Evolutionary conservation across 2,113 vertebrate species (phyloP).

Genomic region (Petrocephalus zakoni): DNA sequence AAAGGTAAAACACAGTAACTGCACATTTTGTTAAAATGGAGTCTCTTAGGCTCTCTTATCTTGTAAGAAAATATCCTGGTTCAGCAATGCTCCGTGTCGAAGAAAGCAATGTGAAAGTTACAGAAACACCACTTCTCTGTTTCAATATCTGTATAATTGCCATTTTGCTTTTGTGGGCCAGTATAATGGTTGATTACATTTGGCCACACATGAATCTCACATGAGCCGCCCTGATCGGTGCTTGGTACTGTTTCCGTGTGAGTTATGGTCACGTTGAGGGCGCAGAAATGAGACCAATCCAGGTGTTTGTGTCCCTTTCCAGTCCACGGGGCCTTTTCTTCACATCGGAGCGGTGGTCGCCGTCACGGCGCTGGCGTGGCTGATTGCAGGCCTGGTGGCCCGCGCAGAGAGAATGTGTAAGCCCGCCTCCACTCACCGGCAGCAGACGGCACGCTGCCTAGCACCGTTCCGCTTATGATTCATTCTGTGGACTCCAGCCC

Average conservation of each 20-base stretch:
- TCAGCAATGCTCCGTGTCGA: not conserved
- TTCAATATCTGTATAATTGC: not conserved
- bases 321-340: conserved; percentile 94
- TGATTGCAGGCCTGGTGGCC: conserved; percentile 84
- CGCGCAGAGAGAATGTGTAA: conserved; percentile 79
- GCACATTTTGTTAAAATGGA: not conserved
- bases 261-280: not conserved
- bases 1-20: not conserved
- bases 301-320: not conserved
- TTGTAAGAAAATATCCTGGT: not conserved
- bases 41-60: not conserved
- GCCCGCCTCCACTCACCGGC: conserved; percentile 25
- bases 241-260: not conserved
- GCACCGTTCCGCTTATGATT: not conserved
- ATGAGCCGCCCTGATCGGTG: not conserved
- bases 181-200: not conserved
- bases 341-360: conserved; percentile 83
- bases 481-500: not conserved
- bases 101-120: not conserved
- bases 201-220: not conserved
- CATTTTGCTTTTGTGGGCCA: not conserved
- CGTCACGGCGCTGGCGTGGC: conserved; percentile 80
- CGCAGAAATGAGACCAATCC: not conserved
- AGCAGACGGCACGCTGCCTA: not conserved
- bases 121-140: not conserved